Conservation (phyloP, 2,888 invertebrate genomes). For the Liodrosophila aerea region DNA sequence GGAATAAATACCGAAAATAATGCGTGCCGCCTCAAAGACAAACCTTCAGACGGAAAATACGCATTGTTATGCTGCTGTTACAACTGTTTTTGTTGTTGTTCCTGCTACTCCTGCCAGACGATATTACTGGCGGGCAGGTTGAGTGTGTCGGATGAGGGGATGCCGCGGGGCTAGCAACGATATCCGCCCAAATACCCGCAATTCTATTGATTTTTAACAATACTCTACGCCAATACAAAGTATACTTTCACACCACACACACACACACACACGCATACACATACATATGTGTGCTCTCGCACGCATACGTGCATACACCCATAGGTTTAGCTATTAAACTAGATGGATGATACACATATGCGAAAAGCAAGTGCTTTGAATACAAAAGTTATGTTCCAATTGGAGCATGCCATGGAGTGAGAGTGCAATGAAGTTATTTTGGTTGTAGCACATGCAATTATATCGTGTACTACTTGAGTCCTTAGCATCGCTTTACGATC, state of each 20-base stretch:
- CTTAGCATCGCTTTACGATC: no score
- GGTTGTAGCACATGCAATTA: no score
- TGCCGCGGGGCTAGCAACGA: constrained; percentile 7
- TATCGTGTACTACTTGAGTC: no score
- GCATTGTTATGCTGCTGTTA: constrained; percentile 33
- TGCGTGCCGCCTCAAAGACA: neutral
- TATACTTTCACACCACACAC: constrained; percentile 28
- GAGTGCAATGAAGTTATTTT: no score
- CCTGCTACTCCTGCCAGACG: constrained; percentile 14
- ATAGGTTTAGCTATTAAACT: neutral
- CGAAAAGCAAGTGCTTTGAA: neutral
- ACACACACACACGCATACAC: constrained; percentile 7
- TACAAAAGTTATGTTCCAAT: no score
- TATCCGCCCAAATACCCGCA: constrained; percentile 33
- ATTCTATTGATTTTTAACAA: constrained; percentile 71
- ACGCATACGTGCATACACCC: constrained; percentile 6
- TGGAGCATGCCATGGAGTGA: no score
- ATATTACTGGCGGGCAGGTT: constrained; percentile 16
- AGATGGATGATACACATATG: neutral
- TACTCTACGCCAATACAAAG: constrained; percentile 41
- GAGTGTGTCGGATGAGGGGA: neutral
- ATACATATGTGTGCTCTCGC: constrained; percentile 2
- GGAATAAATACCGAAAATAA: neutral
- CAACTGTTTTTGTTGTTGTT: constrained; percentile 14
- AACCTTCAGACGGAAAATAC: constrained; percentile 20